phyloP scores from a whole-genome alignment of 2,797 vertebrate species.

The Tolypeutes matacus region DNA sequence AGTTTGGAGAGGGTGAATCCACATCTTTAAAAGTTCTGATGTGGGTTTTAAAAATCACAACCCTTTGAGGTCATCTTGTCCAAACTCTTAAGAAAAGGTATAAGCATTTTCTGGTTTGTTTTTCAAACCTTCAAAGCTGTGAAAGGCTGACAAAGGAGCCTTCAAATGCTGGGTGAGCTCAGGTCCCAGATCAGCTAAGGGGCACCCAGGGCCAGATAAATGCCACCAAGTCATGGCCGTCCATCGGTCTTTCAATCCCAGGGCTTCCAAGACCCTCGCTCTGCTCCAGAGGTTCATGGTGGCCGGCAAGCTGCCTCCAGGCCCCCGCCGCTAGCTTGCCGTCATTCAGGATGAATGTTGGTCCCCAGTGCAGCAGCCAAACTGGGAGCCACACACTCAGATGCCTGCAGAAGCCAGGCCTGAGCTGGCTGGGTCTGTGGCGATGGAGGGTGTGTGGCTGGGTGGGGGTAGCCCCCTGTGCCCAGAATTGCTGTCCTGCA shows the following conservation, averaged over 20 bases:
- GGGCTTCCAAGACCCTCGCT: not conserved
- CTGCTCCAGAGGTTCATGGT: not conserved
- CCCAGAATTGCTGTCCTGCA: too few species aligned
- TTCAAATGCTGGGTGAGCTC: not conserved
- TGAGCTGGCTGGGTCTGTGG: too few species aligned
- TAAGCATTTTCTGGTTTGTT: not conserved
- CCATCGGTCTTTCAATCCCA: not conserved
- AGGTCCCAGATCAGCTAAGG: not conserved
- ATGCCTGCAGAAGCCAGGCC: not conserved
- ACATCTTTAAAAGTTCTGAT: not conserved
- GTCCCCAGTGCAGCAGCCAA: not conserved
- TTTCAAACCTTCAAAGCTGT: not conserved
- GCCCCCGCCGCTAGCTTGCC: not conserved
- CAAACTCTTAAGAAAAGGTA: not conserved
- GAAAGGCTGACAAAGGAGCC: not conserved
- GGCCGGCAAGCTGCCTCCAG: not conserved
- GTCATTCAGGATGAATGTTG: not conserved
- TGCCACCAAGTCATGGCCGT: not conserved
- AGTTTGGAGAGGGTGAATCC: not conserved
- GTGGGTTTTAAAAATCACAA: not conserved
- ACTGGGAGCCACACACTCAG: not conserved
- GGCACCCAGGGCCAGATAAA: accelerated
- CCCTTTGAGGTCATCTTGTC: not conserved
- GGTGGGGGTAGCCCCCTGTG: too few species aligned
- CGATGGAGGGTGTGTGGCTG: accelerated